phyloP scores from a whole-genome alignment of 2,797 vertebrate species.

The Psittacula derbiana region DNA sequence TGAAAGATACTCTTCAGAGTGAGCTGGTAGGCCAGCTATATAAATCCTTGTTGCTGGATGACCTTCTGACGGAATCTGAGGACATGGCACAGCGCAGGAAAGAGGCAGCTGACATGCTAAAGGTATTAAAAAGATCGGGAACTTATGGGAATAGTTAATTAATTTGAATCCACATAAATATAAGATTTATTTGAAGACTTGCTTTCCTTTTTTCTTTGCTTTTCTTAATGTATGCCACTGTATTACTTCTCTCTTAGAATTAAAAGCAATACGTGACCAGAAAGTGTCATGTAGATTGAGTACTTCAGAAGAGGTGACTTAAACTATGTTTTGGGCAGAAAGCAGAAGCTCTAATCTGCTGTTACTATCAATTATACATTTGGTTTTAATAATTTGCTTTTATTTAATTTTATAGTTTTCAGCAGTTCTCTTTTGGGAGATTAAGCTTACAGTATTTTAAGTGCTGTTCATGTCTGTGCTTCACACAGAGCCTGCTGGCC shows the following conservation, averaged over 20 bases:
- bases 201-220: neutral
- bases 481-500: neutral
- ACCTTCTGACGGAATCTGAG: constrained; percentile 95
- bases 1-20: constrained; percentile 97
- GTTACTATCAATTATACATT: neutral
- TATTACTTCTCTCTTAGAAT: neutral
- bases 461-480: neutral
- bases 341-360: neutral
- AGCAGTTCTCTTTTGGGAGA: neutral
- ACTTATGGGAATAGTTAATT: neutral
- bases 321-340: neutral
- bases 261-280: neutral
- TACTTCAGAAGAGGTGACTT: neutral
- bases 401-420: neutral
- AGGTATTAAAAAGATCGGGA: constrained; percentile 76
- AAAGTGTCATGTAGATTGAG: neutral
- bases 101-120: constrained; percentile 96
- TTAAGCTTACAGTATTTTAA: neutral
- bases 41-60: constrained; percentile 88
- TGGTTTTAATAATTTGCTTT: neutral
- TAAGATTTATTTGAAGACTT: neutral
- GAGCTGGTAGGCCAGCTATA: constrained; percentile 97
- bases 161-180: neutral
- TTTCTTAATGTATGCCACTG: neutral
- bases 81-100: constrained; percentile 98